Conservation (phyloP, 2,888 invertebrate species). For the Ectobius pallidus region DNA sequence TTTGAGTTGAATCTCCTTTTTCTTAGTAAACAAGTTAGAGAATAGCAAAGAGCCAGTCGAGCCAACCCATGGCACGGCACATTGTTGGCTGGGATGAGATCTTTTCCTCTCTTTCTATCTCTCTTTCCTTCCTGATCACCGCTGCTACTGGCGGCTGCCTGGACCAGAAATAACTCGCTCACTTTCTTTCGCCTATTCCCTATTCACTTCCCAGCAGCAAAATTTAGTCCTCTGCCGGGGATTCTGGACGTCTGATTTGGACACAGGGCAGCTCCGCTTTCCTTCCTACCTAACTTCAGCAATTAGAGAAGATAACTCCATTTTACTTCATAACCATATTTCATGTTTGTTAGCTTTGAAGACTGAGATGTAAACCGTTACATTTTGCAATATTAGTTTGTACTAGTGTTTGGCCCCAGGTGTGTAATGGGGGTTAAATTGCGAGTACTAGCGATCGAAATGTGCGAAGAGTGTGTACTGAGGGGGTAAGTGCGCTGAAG, state of each 20-base stretch:
- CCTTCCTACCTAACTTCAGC: not conserved
- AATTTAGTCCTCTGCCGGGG: constrained; percentile 10
- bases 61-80: too few relatives aligned
- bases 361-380: too few relatives aligned
- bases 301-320: too few relatives aligned
- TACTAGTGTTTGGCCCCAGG: not conserved
- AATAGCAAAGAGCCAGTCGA: too few relatives aligned
- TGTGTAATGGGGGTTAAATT: not conserved
- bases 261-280: not conserved
- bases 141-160: not conserved
- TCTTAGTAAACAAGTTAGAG: too few relatives aligned
- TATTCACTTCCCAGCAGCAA: constrained; percentile 4
- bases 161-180: constrained; percentile 17
- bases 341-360: too few relatives aligned
- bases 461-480: constrained; percentile 1
- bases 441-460: not conserved
- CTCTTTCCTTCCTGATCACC: too few relatives aligned
- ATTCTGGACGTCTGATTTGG: not conserved
- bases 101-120: too few relatives aligned
- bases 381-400: not conserved
- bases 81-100: too few relatives aligned
- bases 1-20: too few relatives aligned
- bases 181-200: not conserved
- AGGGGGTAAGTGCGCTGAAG: constrained; percentile 18
- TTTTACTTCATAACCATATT: too few relatives aligned